Conservation (phyloP, 2,113 vertebrate species). For the Benitochromis conjunctus region DNA sequence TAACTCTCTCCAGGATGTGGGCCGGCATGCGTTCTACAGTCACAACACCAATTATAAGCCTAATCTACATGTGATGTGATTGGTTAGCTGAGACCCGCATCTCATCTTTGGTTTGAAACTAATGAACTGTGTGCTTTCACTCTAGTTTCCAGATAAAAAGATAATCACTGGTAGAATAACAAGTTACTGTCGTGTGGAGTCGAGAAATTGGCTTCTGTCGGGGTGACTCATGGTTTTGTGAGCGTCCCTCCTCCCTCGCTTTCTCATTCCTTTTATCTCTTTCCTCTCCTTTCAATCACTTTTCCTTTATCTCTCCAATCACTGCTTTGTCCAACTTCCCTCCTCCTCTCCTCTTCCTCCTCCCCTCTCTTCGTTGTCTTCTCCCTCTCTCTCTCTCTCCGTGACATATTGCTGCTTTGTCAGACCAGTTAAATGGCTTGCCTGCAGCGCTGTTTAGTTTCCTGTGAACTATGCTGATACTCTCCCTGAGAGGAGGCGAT, state of each 20-base stretch:
- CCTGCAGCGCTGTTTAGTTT: constrained; percentile 31
- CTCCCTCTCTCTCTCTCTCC: neutral
- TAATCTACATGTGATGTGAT: neutral
- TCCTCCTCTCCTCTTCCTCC: neutral
- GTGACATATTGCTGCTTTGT: constrained; percentile 19
- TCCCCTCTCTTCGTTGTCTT: neutral
- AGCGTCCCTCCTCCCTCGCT: neutral
- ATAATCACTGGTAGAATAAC: neutral
- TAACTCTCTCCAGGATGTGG: neutral
- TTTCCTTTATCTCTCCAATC: neutral
- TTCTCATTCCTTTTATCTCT: neutral
- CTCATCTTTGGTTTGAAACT: neutral
- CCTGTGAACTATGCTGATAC: constrained; percentile 23
- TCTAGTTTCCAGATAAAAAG: neutral
- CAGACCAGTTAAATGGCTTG: constrained; percentile 7
- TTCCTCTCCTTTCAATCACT: neutral
- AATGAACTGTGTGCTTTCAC: neutral
- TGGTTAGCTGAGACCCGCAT: neutral
- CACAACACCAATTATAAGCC: neutral
- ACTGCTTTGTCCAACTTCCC: neutral
- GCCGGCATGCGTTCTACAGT: neutral
- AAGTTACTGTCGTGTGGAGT: neutral
- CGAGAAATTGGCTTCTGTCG: neutral
- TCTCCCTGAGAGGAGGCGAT: neutral
- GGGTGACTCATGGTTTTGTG: neutral